phyloP scores from a whole-genome alignment of 2,888 invertebrate genomes.

The Hypomecis atomaria region DNA sequence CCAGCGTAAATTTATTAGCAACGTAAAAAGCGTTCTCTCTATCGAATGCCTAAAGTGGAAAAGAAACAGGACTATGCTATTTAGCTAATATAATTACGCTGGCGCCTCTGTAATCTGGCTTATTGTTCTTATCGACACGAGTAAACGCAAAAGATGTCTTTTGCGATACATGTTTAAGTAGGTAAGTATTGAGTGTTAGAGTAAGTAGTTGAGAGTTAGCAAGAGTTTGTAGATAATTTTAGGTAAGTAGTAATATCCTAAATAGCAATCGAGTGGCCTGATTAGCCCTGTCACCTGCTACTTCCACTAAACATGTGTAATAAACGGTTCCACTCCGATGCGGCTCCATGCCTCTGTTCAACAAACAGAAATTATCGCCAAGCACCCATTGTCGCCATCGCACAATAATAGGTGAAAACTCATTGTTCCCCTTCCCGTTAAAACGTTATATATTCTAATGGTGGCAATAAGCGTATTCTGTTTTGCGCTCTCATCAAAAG shows the following conservation, averaged over 20 bases:
- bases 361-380: conserved; percentile 57
- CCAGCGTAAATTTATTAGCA: too few species aligned
- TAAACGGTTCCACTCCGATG: conserved; percentile 53
- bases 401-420: conserved; percentile 52
- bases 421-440: conserved; percentile 55
- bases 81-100: too few species aligned
- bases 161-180: too few species aligned
- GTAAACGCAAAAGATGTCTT: too few species aligned
- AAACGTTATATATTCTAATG: conserved; percentile 43
- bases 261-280: background rate
- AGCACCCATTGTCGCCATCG: conserved; percentile 58
- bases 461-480: conserved; percentile 29
- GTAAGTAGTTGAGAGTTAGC: too few species aligned
- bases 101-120: too few species aligned
- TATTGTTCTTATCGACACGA: too few species aligned
- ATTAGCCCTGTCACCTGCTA: conserved; percentile 4
- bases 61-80: too few species aligned
- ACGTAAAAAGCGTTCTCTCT: too few species aligned
- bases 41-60: too few species aligned
- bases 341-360: conserved; percentile 44
- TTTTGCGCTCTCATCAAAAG: conserved; percentile 18
- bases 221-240: background rate
- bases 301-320: conserved; percentile 3
- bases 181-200: too few species aligned
- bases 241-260: background rate